Conservation (phyloP, 2,888 invertebrate species). For the Lomographa bimaculata region DNA sequence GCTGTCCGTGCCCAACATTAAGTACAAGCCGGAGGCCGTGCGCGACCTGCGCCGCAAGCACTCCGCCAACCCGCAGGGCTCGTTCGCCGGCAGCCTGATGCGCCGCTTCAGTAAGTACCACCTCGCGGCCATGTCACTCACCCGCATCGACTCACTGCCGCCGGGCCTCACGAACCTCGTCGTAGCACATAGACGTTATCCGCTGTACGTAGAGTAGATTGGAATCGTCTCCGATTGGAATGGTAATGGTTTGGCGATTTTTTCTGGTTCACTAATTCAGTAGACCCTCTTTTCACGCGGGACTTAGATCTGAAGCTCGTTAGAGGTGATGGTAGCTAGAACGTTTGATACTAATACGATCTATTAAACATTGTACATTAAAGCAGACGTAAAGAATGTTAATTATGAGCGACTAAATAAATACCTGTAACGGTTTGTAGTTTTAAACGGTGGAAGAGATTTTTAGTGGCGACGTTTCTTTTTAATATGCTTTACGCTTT, state of each 20-base stretch:
- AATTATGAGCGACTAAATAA: slow-evolving; percentile 21
- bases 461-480: slow-evolving; percentile 37
- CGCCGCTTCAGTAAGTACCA: slow-evolving; percentile 94
- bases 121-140: slow-evolving; percentile 35
- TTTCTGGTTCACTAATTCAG: slow-evolving; percentile 54
- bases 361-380: slow-evolving; percentile 38
- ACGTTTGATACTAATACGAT: too few relatives aligned
- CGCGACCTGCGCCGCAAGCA: slow-evolving; percentile 83
- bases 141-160: slow-evolving; percentile 40
- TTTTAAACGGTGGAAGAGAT: slow-evolving; percentile 25
- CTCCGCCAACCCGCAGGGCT: slow-evolving; percentile 66
- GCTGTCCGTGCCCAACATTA: slow-evolving; percentile 12
- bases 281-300: slow-evolving; percentile 54
- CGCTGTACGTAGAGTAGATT: slow-evolving; percentile 66
- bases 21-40: slow-evolving; percentile 49
- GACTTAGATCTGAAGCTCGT: slow-evolving; percentile 57
- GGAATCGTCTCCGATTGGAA: slow-evolving; percentile 63
- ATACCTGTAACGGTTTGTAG: slow-evolving; percentile 27
- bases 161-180: slow-evolving; percentile 45
- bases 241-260: slow-evolving; percentile 73
- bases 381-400: slow-evolving; percentile 33
- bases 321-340: slow-evolving; percentile 75
- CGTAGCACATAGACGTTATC: slow-evolving; percentile 54
- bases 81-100: slow-evolving; percentile 90
- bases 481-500: slow-evolving; percentile 68